Conservation (phyloP, 1,140 invertebrate genomes). For the Grapholita molesta region DNA sequence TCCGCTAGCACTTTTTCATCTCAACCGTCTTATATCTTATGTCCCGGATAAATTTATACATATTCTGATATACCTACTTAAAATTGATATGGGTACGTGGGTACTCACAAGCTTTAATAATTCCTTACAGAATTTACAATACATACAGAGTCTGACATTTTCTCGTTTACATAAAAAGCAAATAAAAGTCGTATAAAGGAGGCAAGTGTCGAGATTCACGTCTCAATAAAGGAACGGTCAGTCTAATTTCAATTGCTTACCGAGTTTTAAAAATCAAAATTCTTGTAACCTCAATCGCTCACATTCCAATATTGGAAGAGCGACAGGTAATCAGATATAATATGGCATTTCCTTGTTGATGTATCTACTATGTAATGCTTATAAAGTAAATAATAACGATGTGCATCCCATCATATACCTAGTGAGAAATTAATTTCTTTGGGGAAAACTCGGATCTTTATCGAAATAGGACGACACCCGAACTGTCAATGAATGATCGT, state of each 20-base stretch:
- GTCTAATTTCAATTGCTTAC: neutral
- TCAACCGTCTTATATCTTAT: too few species aligned
- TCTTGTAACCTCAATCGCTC: neutral
- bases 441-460: too few species aligned
- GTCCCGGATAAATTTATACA: too few species aligned
- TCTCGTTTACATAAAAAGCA: conserved; percentile 11
- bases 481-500: too few species aligned
- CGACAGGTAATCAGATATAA: too few species aligned
- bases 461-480: too few species aligned
- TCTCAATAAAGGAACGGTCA: conserved; percentile 47
- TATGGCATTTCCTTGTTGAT: too few species aligned
- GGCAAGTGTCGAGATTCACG: conserved; percentile 36
- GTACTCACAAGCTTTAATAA: neutral
- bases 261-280: neutral
- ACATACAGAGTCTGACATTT: neutral
- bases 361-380: too few species aligned
- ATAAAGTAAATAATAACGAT: too few species aligned
- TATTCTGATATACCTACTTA: neutral
- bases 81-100: neutral
- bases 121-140: conserved; percentile 1
- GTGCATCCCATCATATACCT: too few species aligned
- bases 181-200: conserved; percentile 1
- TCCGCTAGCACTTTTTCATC: too few species aligned
- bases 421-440: too few species aligned
- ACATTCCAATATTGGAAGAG: neutral